Conservation (phyloP, 2,797 vertebrate genomes). For the Esox lucius region DNA sequence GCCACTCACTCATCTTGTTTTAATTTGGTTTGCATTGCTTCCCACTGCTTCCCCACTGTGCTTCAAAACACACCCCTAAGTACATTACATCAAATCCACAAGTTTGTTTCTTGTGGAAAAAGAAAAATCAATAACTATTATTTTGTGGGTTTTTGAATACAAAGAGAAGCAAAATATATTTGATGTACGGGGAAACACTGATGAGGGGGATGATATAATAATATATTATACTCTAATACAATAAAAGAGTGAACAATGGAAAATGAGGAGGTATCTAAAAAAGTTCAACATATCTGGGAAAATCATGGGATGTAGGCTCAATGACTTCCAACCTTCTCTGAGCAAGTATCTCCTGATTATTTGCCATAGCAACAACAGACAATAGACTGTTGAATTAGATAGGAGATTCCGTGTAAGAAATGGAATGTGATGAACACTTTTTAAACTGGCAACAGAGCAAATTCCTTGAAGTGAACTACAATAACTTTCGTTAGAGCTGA, state of each 20-base stretch:
- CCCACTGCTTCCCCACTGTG: no score
- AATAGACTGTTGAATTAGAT: constrained; percentile 8
- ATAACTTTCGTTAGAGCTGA: neutral
- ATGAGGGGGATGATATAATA: neutral
- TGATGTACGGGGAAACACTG: neutral
- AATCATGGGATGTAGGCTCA: constrained; percentile 21
- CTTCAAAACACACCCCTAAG: no score
- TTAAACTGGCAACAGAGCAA: neutral
- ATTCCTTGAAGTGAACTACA: constrained; percentile 3
- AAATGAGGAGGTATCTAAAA: neutral
- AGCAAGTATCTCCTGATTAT: constrained; percentile 8
- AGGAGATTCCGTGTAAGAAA: neutral
- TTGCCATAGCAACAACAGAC: constrained; percentile 22
- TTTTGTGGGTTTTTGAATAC: neutral
- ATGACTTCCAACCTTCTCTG: constrained; percentile 9
- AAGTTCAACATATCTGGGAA: constrained; percentile 9
- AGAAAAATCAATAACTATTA: neutral
- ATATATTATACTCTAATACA: neutral
- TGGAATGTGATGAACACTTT: neutral
- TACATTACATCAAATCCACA: no score
- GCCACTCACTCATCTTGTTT: no score
- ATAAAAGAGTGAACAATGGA: neutral
- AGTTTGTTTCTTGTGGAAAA: neutral
- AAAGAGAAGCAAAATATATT: neutral
- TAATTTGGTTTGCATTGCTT: no score